These are phyloP conservation scores for Cremastobaeus sp. DNA, from an alignment of 2,888 invertebrate species.

Conservation along the genomic window DNA sequence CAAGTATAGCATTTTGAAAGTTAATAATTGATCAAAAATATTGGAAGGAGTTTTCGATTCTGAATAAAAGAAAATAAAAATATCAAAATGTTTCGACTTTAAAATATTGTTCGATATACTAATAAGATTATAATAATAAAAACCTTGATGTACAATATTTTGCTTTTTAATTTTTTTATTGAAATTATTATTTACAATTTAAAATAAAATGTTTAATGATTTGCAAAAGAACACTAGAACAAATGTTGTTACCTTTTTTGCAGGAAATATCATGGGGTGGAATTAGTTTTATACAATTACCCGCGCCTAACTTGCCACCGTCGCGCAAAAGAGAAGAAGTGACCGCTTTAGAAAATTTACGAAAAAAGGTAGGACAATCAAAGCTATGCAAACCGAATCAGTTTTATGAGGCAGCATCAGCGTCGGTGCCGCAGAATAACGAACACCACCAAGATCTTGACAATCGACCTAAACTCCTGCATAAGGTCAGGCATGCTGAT, in stretches of 20 bases:
- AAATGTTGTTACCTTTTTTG: background rate
- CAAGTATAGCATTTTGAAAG: too few relatives aligned
- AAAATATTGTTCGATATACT: too few relatives aligned
- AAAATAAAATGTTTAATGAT: background rate
- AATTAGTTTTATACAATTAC: constrained; percentile 73
- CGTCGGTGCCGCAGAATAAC: constrained; percentile 69
- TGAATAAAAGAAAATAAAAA: too few relatives aligned
- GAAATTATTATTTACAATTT: background rate
- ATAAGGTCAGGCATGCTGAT: constrained; percentile 77
- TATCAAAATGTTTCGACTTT: too few relatives aligned
- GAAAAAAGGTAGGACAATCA: constrained; percentile 82
- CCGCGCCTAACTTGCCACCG: constrained; percentile 81
- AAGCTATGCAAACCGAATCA: constrained; percentile 80
- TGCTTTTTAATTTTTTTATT: too few relatives aligned
- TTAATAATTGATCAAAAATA: too few relatives aligned
- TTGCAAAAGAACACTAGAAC: too few relatives aligned
- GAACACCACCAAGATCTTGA: constrained; percentile 80
- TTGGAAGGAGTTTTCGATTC: too few relatives aligned
- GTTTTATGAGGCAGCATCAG: constrained; percentile 73
- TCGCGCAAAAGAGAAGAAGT: constrained; percentile 84
- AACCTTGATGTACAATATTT: too few relatives aligned
- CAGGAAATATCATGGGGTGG: constrained; percentile 65
- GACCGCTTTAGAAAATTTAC: constrained; percentile 84
- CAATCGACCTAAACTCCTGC: constrained; percentile 82
- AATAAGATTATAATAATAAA: too few relatives aligned